Percentiles rank a stretch among this genome's conserved stretches.
Conservation (phyloP, 37 sponge, comb jelly and placozoan genomes). For the Geodia barretti region DNA sequence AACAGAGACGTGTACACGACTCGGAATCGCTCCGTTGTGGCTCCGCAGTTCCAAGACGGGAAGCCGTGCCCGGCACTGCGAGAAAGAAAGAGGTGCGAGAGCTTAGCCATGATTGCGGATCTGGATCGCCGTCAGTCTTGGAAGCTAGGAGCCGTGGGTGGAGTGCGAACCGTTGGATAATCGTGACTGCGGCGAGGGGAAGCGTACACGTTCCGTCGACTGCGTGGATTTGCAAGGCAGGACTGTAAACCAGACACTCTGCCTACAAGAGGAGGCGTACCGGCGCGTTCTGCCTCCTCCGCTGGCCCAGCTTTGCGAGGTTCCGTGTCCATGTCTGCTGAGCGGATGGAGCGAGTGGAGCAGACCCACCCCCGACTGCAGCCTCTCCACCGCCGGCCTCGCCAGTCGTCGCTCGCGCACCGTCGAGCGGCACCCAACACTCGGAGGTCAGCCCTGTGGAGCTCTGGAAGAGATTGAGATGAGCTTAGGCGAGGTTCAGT, state of each 20-base stretch:
- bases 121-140: slow-evolving; percentile 22
- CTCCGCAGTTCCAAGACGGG: slow-evolving; percentile 19
- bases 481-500: background rate
- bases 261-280: slow-evolving; percentile 31
- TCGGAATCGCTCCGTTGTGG: slow-evolving; percentile 11
- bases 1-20: slow-evolving; percentile 2
- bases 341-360: slow-evolving; percentile 17
- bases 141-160: slow-evolving; percentile 11
- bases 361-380: background rate
- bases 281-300: slow-evolving; percentile 11
- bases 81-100: background rate
- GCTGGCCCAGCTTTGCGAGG: background rate
- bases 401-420: background rate
- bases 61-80: slow-evolving; percentile 12
- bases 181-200: slow-evolving; percentile 15
- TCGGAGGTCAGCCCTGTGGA: background rate
- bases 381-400: background rate
- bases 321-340: slow-evolving; percentile 33
- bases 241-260: background rate
- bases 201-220: slow-evolving; percentile 10
- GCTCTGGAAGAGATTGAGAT: background rate
- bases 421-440: slow-evolving; percentile 11
- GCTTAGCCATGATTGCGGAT: background rate
- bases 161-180: background rate
- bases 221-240: slow-evolving; percentile 19